Evolutionary conservation across 2,888 invertebrate genomes (phyloP).

Genomic region (Stomorhina lunata): DNA sequence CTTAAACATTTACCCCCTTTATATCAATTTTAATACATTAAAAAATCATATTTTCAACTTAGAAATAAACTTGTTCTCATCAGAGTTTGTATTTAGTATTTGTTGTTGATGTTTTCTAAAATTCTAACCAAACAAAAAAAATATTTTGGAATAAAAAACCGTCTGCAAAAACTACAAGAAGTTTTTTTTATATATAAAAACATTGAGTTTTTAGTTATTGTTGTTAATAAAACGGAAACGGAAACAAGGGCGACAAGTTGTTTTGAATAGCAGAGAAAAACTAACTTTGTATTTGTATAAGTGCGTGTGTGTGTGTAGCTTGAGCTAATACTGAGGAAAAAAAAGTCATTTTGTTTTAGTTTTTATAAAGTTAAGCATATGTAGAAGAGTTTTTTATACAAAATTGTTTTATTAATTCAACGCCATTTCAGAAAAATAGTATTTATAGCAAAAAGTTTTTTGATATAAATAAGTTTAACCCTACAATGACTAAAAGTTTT

Average conservation of each 20-base stretch:
- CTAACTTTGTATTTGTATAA: not conserved
- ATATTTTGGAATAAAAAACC: conserved; percentile 48
- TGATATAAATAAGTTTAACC: too few species aligned
- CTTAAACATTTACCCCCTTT: too few species aligned
- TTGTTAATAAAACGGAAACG: conserved; percentile 49
- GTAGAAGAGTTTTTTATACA: not conserved
- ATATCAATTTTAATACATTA: not conserved
- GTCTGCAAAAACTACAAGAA: not conserved
- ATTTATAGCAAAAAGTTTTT: too few species aligned
- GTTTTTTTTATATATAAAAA: conserved; percentile 9
- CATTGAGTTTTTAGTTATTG: not conserved
- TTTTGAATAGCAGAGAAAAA: conserved; percentile 4
- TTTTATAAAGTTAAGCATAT: not conserved
- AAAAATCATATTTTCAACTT: not conserved
- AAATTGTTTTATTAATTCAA: conserved; percentile 48
- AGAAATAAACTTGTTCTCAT: conserved; percentile 3
- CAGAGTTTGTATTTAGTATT: not conserved
- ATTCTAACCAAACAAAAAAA: not conserved
- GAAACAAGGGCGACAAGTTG: conserved; percentile 46
- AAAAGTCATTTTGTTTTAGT: not conserved
- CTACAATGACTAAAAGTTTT: too few species aligned
- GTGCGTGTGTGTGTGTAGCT: too few species aligned
- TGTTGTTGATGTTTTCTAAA: not conserved
- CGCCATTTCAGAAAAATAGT: not conserved
- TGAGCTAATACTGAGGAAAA: not conserved